Evolutionary conservation across 2,888 invertebrate genomes (phyloP), one percentile per base, ranked within the genome.

Genomic region (Phlogophora meticulosa): DNA sequence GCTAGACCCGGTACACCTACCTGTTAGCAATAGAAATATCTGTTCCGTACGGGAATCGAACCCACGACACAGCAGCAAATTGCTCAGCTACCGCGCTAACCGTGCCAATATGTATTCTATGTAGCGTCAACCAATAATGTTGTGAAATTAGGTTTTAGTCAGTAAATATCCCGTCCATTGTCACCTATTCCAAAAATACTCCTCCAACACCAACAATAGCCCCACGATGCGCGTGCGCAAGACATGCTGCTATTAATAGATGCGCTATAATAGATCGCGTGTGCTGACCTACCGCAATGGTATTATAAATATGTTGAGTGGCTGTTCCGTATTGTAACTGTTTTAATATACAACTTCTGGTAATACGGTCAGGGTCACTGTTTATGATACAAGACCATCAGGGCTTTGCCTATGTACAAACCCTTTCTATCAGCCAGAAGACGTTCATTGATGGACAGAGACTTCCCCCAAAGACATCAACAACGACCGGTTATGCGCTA

Each of bases 281-380:
- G 42, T 56, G 13, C 5, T 73, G 74, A 74, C 59, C 78, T 63
- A 55, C 51, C 46, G 11, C 46, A 74, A 38, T n/a, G 2, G 15
- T 66, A 56, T 56, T 36, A 28, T 60, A 46, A 11, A 57, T 32
- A n/a, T 64, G 49, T 64, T 38, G 43, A 38, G n/a, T 34, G 4
- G 11, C 15, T n/a, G 17, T 74, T 78, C 74, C 56, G 74, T 76
- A 17, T 52, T 17, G 11, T 17, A 4, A n/a, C 32, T 38, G 36
- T 42, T 45, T n/a, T 70, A 2, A 69, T 38, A 20, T 43, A 17
- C 17, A 7, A 34, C 40, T 67, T 48, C 40, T 40, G 42, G n/a
- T 42, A 34, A 7, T 34, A 42, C 28, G 46, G 20, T 72, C 66
- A 72, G 7, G 40, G 64, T 11, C 62, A 13, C 2, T 42, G 10